Percentiles rank a stretch among this genome's conserved stretches.
phyloP scores from a whole-genome alignment of 2,888 invertebrate genomes.

The Lymantria monacha region DNA sequence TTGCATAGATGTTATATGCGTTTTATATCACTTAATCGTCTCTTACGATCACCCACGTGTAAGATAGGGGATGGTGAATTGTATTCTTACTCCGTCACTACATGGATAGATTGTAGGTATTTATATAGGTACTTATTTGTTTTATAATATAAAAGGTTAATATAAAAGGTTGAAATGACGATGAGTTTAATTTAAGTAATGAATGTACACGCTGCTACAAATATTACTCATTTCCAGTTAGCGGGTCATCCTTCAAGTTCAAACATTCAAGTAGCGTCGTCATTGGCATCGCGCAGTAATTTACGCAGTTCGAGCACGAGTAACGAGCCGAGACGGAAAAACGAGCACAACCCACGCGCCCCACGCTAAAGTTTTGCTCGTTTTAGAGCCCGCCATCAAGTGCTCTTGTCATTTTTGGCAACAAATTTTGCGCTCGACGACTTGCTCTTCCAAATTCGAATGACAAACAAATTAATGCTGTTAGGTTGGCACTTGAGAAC shows the following conservation, averaged over 20 bases:
- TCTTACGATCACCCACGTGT: too few relatives aligned
- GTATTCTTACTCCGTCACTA: too few relatives aligned
- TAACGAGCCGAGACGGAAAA: conserved; percentile 65
- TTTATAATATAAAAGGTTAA: too few relatives aligned
- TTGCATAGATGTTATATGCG: too few relatives aligned
- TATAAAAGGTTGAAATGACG: too few relatives aligned
- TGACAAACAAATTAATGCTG: conserved; percentile 4
- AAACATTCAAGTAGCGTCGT: conserved; percentile 16
- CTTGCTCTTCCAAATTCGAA: conserved; percentile 13
- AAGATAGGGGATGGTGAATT: too few relatives aligned
- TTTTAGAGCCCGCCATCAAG: conserved; percentile 39
- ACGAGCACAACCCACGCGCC: conserved; percentile 38
- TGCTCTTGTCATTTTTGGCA: conserved; percentile 30
- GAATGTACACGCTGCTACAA: not conserved
- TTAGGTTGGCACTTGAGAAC: too few relatives aligned
- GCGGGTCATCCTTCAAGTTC: conserved; percentile 27
- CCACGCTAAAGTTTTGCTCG: conserved; percentile 46
- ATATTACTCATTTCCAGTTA: conserved; percentile 20
- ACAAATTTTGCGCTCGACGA: conserved; percentile 21
- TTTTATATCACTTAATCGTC: too few relatives aligned
- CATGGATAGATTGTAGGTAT: too few relatives aligned
- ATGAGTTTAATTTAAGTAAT: conserved; percentile 1
- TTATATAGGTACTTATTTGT: too few relatives aligned
- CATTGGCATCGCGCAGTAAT: conserved; percentile 36
- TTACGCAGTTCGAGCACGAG: conserved; percentile 48